Evolutionary conservation across 53 echinoderm and acorn worm species (phyloP).

Genomic region (Patiria pectinifera): DNA sequence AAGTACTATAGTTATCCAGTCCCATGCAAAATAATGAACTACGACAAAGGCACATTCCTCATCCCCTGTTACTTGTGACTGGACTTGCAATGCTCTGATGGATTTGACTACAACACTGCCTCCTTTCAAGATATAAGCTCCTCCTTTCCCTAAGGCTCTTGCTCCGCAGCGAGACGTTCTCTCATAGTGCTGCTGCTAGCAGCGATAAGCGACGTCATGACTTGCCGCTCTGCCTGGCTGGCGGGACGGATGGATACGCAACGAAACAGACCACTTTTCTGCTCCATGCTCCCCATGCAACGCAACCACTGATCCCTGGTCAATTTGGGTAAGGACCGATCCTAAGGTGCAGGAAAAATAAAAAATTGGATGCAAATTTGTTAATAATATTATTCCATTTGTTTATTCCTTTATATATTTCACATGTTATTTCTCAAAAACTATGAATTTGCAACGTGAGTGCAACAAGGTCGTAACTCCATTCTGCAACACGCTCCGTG

Average conservation of each 20-base stretch:
- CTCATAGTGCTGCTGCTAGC: conserved; percentile 67
- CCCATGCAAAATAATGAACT: too few species aligned
- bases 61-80: too few species aligned
- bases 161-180: conserved; percentile 53
- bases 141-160: conserved; percentile 41
- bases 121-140: background rate
- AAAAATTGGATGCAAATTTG: too few species aligned
- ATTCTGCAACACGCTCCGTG: too few species aligned
- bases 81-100: too few species aligned
- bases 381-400: too few species aligned
- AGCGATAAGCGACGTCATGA: conserved; percentile 70
- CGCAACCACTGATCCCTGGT: conserved; percentile 84
- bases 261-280: conserved; percentile 66
- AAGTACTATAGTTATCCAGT: background rate
- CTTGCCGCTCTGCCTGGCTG: conserved; percentile 68
- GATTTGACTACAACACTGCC: background rate
- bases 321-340: conserved; percentile 70
- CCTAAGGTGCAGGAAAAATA: conserved; percentile 41
- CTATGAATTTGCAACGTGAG: too few species aligned
- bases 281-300: conserved; percentile 78
- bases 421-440: too few species aligned
- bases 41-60: too few species aligned
- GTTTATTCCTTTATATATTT: background rate
- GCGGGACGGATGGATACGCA: conserved; percentile 85
- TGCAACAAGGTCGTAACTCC: too few species aligned